Percentiles rank a stretch among this genome's conserved stretches.
phyloP scores from a whole-genome alignment of 2,113 vertebrate species.

The Paradisaea rubra region DNA sequence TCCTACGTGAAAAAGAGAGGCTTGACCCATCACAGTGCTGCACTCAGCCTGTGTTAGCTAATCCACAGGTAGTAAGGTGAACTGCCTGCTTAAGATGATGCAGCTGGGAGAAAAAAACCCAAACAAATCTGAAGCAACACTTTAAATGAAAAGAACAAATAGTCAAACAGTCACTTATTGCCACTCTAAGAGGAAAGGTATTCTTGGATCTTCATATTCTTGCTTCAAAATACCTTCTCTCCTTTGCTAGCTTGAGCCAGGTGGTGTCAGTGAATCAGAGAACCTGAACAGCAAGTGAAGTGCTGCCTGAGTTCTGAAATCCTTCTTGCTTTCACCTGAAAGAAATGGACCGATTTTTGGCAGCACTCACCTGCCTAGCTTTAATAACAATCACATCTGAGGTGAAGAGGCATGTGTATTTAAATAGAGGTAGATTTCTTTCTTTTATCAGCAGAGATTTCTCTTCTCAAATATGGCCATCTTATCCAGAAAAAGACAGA shows the following conservation, averaged over 20 bases:
- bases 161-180: neutral
- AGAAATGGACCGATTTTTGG: neutral
- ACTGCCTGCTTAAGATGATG: neutral
- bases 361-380: neutral
- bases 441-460: neutral
- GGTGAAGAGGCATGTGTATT: neutral
- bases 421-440: neutral
- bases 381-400: neutral
- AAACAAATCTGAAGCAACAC: constrained; percentile 1
- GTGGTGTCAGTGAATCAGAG: neutral
- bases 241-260: neutral
- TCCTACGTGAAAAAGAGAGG: neutral
- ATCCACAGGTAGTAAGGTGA: neutral
- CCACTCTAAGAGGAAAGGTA: neutral
- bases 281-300: neutral
- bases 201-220: neutral
- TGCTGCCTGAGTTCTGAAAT: neutral
- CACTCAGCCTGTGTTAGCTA: neutral
- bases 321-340: neutral
- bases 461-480: neutral
- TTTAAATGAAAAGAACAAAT: neutral
- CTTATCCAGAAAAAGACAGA: neutral
- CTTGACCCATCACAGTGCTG: neutral
- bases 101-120: neutral
- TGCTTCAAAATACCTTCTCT: neutral